Conservation (phyloP, 2,888 invertebrate genomes). For the Leptinotarsa peninsularis region DNA sequence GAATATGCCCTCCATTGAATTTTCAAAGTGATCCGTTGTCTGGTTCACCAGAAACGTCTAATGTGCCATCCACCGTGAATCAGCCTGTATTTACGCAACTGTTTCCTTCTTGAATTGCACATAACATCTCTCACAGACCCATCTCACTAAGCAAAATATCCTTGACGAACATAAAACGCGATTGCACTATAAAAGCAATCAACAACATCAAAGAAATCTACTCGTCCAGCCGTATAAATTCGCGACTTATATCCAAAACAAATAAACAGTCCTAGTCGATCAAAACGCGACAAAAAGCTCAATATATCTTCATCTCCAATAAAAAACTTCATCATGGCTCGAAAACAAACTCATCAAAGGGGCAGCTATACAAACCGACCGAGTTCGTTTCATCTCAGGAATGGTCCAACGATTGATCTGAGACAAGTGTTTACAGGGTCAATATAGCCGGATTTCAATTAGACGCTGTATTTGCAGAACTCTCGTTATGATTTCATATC, state of each 20-base stretch:
- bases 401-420: conserved; percentile 61
- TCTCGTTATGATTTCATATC: conserved; percentile 68
- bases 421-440: conserved; percentile 67
- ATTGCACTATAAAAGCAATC: conserved; percentile 20
- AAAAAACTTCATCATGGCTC: conserved; percentile 61
- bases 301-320: conserved; percentile 54
- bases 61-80: too few species aligned
- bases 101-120: not conserved
- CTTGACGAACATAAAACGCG: not conserved
- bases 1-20: too few species aligned
- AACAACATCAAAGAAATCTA: conserved; percentile 35
- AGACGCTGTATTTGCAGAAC: conserved; percentile 65
- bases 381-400: conserved; percentile 53
- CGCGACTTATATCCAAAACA: conserved; percentile 35
- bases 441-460: conserved; percentile 67
- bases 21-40: too few species aligned
- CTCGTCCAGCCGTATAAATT: conserved; percentile 41
- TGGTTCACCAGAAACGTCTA: too few species aligned
- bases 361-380: conserved; percentile 58
- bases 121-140: not conserved
- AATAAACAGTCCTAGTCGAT: conserved; percentile 36
- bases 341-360: conserved; percentile 63
- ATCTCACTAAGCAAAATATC: not conserved
- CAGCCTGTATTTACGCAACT: not conserved
- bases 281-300: conserved; percentile 41